A percentile compares a stretch with the other conserved stretches of the same genome.
These are phyloP conservation scores for Brachypodius melanocephalos DNA, from an alignment of 2,113 vertebrate genomes.

Conservation along the genomic window DNA sequence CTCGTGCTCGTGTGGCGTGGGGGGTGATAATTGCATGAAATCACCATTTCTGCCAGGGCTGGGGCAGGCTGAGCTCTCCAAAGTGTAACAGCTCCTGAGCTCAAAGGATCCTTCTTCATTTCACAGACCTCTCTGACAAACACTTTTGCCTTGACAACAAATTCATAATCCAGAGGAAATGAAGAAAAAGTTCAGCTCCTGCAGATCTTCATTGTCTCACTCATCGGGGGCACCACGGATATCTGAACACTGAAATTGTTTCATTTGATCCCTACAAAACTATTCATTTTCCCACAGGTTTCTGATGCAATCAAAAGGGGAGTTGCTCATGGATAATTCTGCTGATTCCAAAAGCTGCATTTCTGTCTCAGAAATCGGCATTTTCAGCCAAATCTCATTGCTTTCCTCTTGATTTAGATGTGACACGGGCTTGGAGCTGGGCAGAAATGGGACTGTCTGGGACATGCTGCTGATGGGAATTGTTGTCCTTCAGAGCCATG, in stretches of 20 bases:
- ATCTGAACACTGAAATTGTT: not conserved
- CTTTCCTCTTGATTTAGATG: not conserved
- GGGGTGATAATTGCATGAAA: conserved; percentile 18
- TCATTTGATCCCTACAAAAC: not conserved
- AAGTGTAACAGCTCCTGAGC: not conserved
- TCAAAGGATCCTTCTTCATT: not conserved
- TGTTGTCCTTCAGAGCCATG: accelerated
- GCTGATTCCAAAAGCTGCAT: not conserved
- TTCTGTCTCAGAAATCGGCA: not conserved
- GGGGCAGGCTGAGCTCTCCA: not conserved
- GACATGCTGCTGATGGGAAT: accelerated
- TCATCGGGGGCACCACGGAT: not conserved
- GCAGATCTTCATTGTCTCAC: not conserved
- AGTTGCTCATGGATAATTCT: not conserved
- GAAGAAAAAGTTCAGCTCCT: not conserved
- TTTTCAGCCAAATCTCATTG: not conserved
- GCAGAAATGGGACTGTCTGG: not conserved
- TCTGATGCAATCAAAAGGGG: not conserved
- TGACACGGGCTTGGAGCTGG: not conserved
- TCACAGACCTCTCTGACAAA: not conserved
- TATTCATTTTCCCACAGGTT: not conserved
- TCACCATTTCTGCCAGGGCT: not conserved
- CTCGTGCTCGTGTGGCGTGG: not conserved
- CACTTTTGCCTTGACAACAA: not conserved
- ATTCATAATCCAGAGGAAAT: not conserved